Evolutionary conservation across 2,888 invertebrate species (phyloP).

Genomic region (Acleris holmiana): DNA sequence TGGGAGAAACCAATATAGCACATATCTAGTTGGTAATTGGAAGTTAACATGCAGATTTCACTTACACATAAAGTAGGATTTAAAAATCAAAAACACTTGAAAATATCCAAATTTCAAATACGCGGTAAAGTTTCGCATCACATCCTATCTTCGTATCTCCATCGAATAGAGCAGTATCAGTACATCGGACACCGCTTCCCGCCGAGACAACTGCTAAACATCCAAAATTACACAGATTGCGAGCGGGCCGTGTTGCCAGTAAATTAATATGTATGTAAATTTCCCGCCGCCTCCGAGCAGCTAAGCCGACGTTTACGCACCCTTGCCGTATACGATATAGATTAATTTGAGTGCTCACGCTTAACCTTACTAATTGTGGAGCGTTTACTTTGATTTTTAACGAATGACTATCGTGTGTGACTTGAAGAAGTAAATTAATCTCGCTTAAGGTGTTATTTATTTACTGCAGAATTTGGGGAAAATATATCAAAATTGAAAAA

Average conservation of each 20-base stretch:
- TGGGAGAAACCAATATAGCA: too few relatives aligned
- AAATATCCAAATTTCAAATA: too few relatives aligned
- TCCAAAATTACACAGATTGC: conserved; percentile 77
- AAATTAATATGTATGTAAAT: conserved; percentile 83
- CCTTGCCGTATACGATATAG: conserved; percentile 53
- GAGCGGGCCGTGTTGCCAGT: conserved; percentile 65
- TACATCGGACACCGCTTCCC: conserved; percentile 36
- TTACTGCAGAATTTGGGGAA: too few relatives aligned
- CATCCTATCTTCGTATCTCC: conserved; percentile 7
- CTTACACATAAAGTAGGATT: too few relatives aligned
- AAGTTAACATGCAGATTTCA: too few relatives aligned
- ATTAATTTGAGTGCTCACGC: conserved; percentile 52
- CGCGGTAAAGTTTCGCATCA: too few relatives aligned
- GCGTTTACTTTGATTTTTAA: conserved; percentile 29
- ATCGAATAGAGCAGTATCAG: conserved; percentile 47
- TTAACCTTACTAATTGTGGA: conserved; percentile 38
- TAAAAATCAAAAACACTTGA: too few relatives aligned
- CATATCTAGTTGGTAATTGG: too few relatives aligned
- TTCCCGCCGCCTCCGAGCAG: conserved; percentile 57
- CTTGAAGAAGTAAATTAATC: too few relatives aligned
- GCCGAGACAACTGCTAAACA: conserved; percentile 64
- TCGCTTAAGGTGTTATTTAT: too few relatives aligned
- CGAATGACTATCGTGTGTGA: neutral
- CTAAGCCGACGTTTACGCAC: conserved; percentile 59
- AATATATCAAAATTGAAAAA: too few relatives aligned